Percentiles rank a stretch among this genome's conserved stretches.
These are phyloP conservation scores for Nixonia krombeini DNA, from an alignment of 1,140 invertebrate species.

Conservation along the genomic window DNA sequence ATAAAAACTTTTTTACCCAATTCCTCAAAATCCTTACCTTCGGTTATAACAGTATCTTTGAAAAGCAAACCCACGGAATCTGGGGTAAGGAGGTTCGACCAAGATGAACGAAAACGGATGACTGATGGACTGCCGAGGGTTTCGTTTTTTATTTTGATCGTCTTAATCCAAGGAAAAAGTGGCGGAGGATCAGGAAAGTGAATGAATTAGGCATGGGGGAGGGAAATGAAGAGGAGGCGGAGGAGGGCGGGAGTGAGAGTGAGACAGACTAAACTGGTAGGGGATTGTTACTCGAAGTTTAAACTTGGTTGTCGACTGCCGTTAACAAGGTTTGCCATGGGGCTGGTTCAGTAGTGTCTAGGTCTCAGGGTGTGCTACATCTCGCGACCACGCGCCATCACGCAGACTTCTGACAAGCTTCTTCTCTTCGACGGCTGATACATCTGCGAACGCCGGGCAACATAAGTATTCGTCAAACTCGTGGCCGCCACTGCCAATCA, in stretches of 20 bases:
- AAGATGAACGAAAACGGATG: too few relatives aligned
- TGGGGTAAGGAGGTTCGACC: too few relatives aligned
- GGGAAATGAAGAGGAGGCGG: conserved; percentile 1
- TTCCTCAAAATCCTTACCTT: too few relatives aligned
- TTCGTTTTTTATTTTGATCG: not conserved
- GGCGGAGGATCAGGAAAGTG: not conserved
- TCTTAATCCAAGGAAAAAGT: too few relatives aligned
- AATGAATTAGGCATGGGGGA: not conserved
- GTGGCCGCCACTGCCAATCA: too few relatives aligned
- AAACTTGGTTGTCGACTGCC: conserved; percentile 71
- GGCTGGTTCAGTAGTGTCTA: conserved; percentile 71
- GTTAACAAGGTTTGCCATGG: conserved; percentile 71
- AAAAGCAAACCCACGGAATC: too few relatives aligned
- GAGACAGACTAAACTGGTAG: conserved; percentile 49
- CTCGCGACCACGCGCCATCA: conserved; percentile 45
- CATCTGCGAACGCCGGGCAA: not conserved
- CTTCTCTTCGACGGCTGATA: not conserved
- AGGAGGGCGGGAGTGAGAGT: conserved; percentile 38
- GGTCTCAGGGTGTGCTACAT: conserved; percentile 68
- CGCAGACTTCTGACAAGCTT: not conserved
- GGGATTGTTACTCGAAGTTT: conserved; percentile 71
- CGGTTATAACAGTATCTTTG: too few relatives aligned
- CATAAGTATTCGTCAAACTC: not conserved
- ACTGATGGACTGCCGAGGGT: too few relatives aligned
- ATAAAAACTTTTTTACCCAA: too few relatives aligned